phyloP scores from a whole-genome alignment of 2,888 invertebrate genomes.

The Priapulus caudatus region DNA sequence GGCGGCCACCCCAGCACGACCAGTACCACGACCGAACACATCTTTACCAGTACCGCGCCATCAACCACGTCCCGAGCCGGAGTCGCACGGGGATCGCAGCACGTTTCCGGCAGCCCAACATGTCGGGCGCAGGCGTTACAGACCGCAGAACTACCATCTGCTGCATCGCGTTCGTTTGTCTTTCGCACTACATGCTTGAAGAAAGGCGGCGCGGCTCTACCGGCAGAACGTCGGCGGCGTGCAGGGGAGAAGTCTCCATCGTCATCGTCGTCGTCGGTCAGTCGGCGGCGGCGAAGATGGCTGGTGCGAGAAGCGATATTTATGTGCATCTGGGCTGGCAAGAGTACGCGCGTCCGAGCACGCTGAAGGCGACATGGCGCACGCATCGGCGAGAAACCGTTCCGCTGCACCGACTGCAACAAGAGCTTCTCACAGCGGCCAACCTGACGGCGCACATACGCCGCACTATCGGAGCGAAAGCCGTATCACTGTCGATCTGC shows the following conservation, averaged over 20 bases:
- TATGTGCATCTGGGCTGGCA: constrained; percentile 89
- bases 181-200: too few relatives aligned
- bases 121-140: constrained; percentile 19
- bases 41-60: constrained; percentile 20
- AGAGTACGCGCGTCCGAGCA: constrained; percentile 86
- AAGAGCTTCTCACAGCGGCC: constrained; percentile 97
- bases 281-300: too few relatives aligned
- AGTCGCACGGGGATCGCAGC: too few relatives aligned
- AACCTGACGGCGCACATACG: constrained; percentile 89
- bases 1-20: constrained; percentile 15
- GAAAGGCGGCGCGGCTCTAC: too few relatives aligned
- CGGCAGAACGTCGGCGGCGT: too few relatives aligned
- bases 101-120: constrained; percentile 13
- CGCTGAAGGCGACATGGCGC: constrained; percentile 87
- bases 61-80: constrained; percentile 5
- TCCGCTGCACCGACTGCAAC: constrained; percentile 53
- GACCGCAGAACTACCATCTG: constrained; percentile 4
- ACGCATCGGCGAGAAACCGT: constrained; percentile 93
- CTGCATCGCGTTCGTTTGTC: too few relatives aligned
- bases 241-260: too few relatives aligned
- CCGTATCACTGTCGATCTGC: constrained; percentile 96
- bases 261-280: too few relatives aligned
- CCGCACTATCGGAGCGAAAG: constrained; percentile 83
- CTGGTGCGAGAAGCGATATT: constrained; percentile 48
- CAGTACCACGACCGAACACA: constrained; percentile 4